Evolutionary conservation across 2,888 invertebrate species (phyloP).

Genomic region (Drosophila subquinaria): DNA sequence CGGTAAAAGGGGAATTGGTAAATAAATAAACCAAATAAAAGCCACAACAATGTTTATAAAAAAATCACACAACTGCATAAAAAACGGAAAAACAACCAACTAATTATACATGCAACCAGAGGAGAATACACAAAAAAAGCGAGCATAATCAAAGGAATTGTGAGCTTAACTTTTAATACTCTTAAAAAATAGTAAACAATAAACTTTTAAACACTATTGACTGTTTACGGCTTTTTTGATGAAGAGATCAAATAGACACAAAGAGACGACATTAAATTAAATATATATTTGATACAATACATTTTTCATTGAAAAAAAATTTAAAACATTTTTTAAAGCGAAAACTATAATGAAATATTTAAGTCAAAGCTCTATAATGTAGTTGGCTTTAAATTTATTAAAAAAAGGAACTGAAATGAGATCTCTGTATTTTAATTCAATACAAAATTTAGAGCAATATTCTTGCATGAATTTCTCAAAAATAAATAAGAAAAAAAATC

Average conservation of each 20-base stretch:
- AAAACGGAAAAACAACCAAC: conserved; percentile 67
- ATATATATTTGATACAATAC: background rate
- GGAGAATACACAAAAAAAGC: background rate
- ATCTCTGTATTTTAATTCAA: background rate
- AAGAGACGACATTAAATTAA: background rate
- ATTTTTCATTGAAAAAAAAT: background rate
- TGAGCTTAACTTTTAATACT: conserved; percentile 34
- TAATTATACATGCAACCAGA: conserved; percentile 68
- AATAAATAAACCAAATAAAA: conserved; percentile 68
- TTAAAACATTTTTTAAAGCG: background rate
- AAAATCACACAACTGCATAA: conserved; percentile 21
- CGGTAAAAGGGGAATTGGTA: conserved; percentile 29
- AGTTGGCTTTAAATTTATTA: background rate
- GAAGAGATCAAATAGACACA: background rate
- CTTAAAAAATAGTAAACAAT: conserved; percentile 11
- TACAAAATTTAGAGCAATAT: background rate
- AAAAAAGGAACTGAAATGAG: background rate
- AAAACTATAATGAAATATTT: background rate
- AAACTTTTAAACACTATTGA: conserved; percentile 1
- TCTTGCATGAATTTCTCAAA: background rate
- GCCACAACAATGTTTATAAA: conserved; percentile 51
- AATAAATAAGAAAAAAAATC: too few species aligned
- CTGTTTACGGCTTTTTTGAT: background rate
- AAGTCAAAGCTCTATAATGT: background rate
- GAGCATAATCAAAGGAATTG: conserved; percentile 12